Evolutionary conservation across 2,113 vertebrate genomes (phyloP).

Genomic region (Brachionichthys hirsutus): DNA sequence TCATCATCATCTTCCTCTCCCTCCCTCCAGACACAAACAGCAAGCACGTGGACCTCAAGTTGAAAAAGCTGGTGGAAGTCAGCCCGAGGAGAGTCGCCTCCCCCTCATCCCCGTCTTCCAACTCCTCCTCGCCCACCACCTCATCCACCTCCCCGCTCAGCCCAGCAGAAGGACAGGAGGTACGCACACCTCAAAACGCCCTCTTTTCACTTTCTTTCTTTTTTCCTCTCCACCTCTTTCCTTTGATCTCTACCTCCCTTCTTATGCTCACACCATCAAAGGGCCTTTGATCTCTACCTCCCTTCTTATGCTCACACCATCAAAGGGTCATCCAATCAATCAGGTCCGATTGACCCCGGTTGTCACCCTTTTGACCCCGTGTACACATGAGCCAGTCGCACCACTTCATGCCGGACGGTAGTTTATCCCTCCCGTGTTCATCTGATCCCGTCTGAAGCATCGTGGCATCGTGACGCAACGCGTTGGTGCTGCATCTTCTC

Average conservation of each 20-base stretch:
- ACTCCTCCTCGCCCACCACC: slow-evolving; percentile 60
- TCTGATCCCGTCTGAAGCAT: slow-evolving; percentile 32
- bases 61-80: slow-evolving; percentile 87
- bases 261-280: neutral
- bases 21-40: slow-evolving; percentile 82
- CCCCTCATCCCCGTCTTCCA: slow-evolving; percentile 64
- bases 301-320: slow-evolving; percentile 20
- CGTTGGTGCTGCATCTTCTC: slow-evolving; percentile 44
- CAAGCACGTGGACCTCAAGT: slow-evolving; percentile 88
- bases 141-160: slow-evolving; percentile 71
- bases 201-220: neutral
- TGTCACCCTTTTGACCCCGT: slow-evolving; percentile 41
- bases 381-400: slow-evolving; percentile 44
- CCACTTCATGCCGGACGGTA: slow-evolving; percentile 38
- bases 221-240: slow-evolving; percentile 1
- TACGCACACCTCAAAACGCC: slow-evolving; percentile 28
- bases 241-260: slow-evolving; percentile 3
- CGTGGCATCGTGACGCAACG: slow-evolving; percentile 37
- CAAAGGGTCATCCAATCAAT: slow-evolving; percentile 64
- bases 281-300: slow-evolving; percentile 7
- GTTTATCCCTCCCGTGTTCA: slow-evolving; percentile 50
- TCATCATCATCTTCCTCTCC: neutral
- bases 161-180: slow-evolving; percentile 65
- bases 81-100: slow-evolving; percentile 85
- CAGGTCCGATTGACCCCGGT: slow-evolving; percentile 53